phyloP scores from a whole-genome alignment of 2,888 invertebrate genomes.

The Melieria picta region DNA sequence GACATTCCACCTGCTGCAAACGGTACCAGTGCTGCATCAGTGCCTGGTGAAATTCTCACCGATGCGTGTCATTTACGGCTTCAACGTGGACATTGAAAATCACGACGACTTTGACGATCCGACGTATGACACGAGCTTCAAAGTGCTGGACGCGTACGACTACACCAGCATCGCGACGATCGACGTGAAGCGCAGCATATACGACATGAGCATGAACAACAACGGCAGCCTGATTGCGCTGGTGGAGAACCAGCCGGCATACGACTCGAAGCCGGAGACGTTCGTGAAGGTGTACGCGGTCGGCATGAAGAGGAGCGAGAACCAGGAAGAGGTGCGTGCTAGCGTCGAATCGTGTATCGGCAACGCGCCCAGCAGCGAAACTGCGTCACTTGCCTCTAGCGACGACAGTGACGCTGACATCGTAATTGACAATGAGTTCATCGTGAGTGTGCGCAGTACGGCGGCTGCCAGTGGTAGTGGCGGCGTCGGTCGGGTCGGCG shows the following conservation, averaged over 20 bases:
- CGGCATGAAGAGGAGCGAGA: slow-evolving; percentile 85
- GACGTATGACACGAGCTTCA: slow-evolving; percentile 90
- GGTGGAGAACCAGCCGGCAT: slow-evolving; percentile 88
- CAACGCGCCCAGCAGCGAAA: slow-evolving; percentile 33
- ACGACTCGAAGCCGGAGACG: slow-evolving; percentile 87
- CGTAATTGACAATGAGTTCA: slow-evolving; percentile 39
- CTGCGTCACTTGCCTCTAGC: slow-evolving; percentile 38
- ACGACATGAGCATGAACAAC: slow-evolving; percentile 84
- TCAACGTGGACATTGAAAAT: slow-evolving; percentile 78
- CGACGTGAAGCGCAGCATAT: slow-evolving; percentile 91
- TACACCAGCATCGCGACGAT: slow-evolving; percentile 95
- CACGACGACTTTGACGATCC: slow-evolving; percentile 78
- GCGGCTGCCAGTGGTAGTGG: slow-evolving; percentile 50
- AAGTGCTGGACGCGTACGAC: slow-evolving; percentile 92
- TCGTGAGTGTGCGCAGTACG: slow-evolving; percentile 38
- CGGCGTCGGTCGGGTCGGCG: slow-evolving; percentile 43
- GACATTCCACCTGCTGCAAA: slow-evolving; percentile 92
- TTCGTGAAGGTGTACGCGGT: slow-evolving; percentile 93
- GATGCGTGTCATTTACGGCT: slow-evolving; percentile 87
- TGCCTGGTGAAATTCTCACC: slow-evolving; percentile 89
- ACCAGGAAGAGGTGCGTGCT: slow-evolving; percentile 81
- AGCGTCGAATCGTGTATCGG: slow-evolving; percentile 32
- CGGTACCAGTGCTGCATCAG: slow-evolving; percentile 93
- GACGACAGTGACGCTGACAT: slow-evolving; percentile 20
- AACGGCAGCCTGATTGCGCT: slow-evolving; percentile 89